These are phyloP conservation scores for Plagodis dolabraria DNA, from an alignment of 2,888 invertebrate species.

Conservation along the genomic window DNA sequence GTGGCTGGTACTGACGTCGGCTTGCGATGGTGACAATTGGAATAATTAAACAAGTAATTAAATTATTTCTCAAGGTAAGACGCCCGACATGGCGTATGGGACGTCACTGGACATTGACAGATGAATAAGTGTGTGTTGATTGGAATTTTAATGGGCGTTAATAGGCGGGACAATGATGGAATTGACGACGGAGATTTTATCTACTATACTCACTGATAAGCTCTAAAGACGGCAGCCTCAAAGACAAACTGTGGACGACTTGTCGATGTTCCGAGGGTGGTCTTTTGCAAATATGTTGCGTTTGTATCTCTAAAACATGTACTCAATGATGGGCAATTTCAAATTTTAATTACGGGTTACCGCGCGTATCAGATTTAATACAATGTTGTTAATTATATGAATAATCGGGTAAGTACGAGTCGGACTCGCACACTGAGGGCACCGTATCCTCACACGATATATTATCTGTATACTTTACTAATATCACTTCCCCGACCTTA, in stretches of 20 bases:
- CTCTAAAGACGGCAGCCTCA: slow-evolving; percentile 75
- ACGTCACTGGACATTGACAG: slow-evolving; percentile 62
- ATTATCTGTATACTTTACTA: too few relatives aligned
- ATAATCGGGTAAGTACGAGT: too few relatives aligned
- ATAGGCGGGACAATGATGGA: slow-evolving; percentile 82
- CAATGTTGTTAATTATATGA: slow-evolving; percentile 19
- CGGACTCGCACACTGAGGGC: too few relatives aligned
- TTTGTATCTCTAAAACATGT: slow-evolving; percentile 16
- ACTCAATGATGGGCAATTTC: slow-evolving; percentile 21
- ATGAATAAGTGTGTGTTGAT: slow-evolving; percentile 82
- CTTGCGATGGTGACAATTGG: slow-evolving; percentile 25
- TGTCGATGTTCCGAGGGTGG: slow-evolving; percentile 61
- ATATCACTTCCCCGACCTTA: too few relatives aligned
- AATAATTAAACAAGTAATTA: slow-evolving; percentile 69
- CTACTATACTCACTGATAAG: slow-evolving; percentile 75
- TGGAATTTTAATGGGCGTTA: slow-evolving; percentile 81
- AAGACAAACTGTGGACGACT: slow-evolving; percentile 77
- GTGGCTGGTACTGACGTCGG: slow-evolving; percentile 22
- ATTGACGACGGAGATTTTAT: slow-evolving; percentile 74
- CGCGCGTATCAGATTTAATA: slow-evolving; percentile 5
- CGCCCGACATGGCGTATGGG: slow-evolving; percentile 55
- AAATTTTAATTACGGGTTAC: slow-evolving; percentile 21
- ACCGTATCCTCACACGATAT: too few relatives aligned
- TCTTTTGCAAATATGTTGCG: slow-evolving; percentile 38
- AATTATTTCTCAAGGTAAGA: slow-evolving; percentile 64